These are phyloP conservation scores for Chloroclystis v-ata DNA, from an alignment of 2,888 invertebrate genomes.

Conservation along the genomic window DNA sequence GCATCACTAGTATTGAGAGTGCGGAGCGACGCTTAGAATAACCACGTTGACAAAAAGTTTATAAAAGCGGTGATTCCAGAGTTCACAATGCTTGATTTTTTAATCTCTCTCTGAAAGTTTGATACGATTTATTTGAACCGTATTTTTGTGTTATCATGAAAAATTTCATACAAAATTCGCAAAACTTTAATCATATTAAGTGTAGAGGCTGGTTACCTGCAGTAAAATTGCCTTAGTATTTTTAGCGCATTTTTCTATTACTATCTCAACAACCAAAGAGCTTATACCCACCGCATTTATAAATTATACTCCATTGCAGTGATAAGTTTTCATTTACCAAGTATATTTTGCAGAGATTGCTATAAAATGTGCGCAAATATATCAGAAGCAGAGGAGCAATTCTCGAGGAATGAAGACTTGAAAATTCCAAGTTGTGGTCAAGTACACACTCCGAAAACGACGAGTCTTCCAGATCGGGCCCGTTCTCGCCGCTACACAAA, in stretches of 20 bases:
- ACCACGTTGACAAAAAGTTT: constrained; percentile 26
- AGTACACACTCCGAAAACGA: constrained; percentile 36
- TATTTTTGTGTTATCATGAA: background rate
- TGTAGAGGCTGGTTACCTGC: constrained; percentile 6
- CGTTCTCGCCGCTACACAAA: constrained; percentile 34
- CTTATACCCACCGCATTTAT: constrained; percentile 28
- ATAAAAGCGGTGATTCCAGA: background rate
- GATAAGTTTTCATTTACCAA: constrained; percentile 26
- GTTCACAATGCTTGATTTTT: background rate
- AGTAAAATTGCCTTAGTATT: constrained; percentile 16
- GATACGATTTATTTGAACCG: background rate
- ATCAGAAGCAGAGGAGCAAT: constrained; percentile 27
- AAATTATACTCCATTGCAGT: constrained; percentile 32
- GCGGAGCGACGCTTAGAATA: constrained; percentile 35
- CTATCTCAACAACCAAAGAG: constrained; percentile 27
- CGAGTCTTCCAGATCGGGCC: constrained; percentile 36
- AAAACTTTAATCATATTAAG: constrained; percentile 10
- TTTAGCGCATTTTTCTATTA: constrained; percentile 24
- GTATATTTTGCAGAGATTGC: constrained; percentile 24
- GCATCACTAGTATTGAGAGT: constrained; percentile 37
- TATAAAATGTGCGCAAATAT: constrained; percentile 30
- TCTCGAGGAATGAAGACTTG: constrained; percentile 34
- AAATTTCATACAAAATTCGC: constrained; percentile 6
- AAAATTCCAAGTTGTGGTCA: constrained; percentile 34
- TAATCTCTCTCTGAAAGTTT: background rate